Base-by-base conservation (phyloP, 1,140 invertebrate genomes). In the Drosophila saltans region DNA sequence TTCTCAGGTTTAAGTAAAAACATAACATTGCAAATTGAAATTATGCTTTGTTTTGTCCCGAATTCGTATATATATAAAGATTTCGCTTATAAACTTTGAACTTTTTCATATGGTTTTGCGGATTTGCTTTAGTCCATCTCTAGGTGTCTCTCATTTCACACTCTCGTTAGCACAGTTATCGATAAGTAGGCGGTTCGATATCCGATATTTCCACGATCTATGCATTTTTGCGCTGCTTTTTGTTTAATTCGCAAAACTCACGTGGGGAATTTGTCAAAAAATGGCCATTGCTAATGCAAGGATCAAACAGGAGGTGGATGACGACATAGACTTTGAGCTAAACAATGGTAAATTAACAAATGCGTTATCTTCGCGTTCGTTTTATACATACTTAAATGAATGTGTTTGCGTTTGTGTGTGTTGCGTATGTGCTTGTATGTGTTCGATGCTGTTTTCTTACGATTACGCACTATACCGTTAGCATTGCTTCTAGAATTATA, bases 401-500 rank as follows among this genome's bases (percentile, higher is more conserved):
- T 48, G 36, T 64, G 39, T 41, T 36, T 73, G 60, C 59, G 59
- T 30, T 48, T 30, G 58, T 62, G 21, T 60, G 55, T 62, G 26
- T 64, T 62, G 21, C 57, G 55, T 62, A 24, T 64, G 65, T 60
- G 55, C 43, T 24, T 26, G 61, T 75, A 45, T 75, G 21, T 61
- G 68, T 65, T 45, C 62, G 39, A 63, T 55, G 26, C 48, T 41
- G 26, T 30, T 66, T 71, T 69, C 79, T 72, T 81, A 81, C 79
- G 79, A 83, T 72, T 81, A 81, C 79, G 79, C 79, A 81, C 65
- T 73, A 36, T 81, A 81, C 79, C 79, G 79, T 81, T 81, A 81
- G 61, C 69, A 61, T 68, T 72, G 43, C 39, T 56, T 61, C 24
- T 39, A 1, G 4, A 30, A 62, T 64, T 16, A 30, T 6, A 33